These are phyloP conservation scores for Callyntrura guangdongensis DNA, from an alignment of 2,888 invertebrate genomes.

Conservation along the genomic window DNA sequence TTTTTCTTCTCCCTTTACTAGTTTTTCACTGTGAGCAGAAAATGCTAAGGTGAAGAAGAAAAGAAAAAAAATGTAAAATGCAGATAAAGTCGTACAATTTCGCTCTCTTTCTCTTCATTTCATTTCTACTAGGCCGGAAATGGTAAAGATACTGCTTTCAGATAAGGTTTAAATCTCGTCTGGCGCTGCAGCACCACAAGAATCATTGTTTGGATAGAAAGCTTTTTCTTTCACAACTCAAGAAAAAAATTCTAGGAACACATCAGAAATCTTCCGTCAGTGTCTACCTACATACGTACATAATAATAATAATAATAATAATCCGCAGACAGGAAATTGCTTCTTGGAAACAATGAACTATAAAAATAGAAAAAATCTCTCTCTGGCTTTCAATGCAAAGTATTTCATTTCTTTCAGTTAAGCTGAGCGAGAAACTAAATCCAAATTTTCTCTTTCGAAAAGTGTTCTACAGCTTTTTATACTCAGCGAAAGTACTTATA, in stretches of 20 bases:
- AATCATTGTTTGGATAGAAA: conserved; percentile 7
- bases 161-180: no score
- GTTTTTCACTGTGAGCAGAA: background rate
- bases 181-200: no score
- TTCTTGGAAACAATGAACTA: conserved; percentile 50
- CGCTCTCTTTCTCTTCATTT: no score
- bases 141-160: no score
- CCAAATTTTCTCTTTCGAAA: conserved; percentile 33
- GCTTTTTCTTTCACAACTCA: background rate
- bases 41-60: no score
- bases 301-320: background rate
- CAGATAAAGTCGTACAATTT: background rate
- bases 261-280: conserved; percentile 30
- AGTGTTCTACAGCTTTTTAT: background rate
- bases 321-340: conserved; percentile 52
- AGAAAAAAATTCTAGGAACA: conserved; percentile 5
- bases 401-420: conserved; percentile 39
- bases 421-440: conserved; percentile 30
- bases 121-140: no score
- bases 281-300: no score
- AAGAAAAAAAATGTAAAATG: background rate
- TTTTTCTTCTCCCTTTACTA: conserved; percentile 10
- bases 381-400: background rate
- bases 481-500: background rate
- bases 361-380: conserved; percentile 13